Percentiles rank a stretch among this genome's conserved stretches.
phyloP scores from a whole-genome alignment of 2,113 vertebrate species.

The Arenaria interpres region DNA sequence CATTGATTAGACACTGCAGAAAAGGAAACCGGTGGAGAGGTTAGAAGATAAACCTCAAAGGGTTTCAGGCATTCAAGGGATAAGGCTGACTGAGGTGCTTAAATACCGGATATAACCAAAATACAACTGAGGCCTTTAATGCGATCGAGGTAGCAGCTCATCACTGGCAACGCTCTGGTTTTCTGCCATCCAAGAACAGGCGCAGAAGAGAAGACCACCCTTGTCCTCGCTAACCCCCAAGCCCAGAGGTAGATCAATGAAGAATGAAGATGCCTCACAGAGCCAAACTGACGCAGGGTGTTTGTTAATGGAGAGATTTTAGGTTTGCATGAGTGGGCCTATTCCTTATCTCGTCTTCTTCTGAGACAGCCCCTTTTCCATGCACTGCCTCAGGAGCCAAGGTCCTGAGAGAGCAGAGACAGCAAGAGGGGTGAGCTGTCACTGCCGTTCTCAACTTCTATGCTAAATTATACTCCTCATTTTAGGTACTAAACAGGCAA shows the following conservation, averaged over 20 bases:
- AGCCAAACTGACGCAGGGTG: not conserved
- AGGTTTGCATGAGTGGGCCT: not conserved
- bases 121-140: not conserved
- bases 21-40: not conserved
- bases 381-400: not conserved
- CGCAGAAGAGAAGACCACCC: not conserved
- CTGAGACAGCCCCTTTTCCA: not conserved
- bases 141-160: not conserved
- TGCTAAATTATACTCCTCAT: not conserved
- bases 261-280: not conserved
- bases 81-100: not conserved
- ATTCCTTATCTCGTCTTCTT: accelerated
- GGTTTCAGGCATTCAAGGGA: not conserved
- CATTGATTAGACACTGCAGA: not conserved
- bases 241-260: not conserved
- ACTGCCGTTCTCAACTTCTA: not conserved
- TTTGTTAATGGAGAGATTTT: not conserved
- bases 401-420: not conserved
- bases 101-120: not conserved
- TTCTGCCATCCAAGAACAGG: not conserved
- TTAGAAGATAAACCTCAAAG: not conserved
- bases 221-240: not conserved
- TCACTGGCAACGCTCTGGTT: not conserved
- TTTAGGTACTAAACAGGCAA: not conserved
- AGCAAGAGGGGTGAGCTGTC: not conserved